phyloP scores from a whole-genome alignment of 92 coral and sea anemone genomes.

The Parazoanthus atlanticus region DNA sequence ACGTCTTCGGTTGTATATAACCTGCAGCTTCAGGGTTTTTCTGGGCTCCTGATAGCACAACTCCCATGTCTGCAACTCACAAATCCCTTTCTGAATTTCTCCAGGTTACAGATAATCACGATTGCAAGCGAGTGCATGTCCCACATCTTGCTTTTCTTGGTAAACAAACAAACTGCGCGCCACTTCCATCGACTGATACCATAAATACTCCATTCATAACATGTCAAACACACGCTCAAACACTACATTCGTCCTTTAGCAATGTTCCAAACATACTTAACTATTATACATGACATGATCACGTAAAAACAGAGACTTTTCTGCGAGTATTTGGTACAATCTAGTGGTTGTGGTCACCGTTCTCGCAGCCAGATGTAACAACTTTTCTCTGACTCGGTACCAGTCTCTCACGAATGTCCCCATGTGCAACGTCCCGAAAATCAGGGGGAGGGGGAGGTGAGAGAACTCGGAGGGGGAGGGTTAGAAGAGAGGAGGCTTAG shows the following conservation, averaged over 20 bases:
- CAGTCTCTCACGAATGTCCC: background rate
- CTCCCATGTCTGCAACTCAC: conserved; percentile 2
- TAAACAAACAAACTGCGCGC: conserved; percentile 1
- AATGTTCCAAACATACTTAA: background rate
- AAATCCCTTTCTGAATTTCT: background rate
- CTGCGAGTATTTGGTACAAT: background rate
- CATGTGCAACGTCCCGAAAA: no score
- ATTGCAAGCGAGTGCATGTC: background rate
- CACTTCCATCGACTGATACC: background rate
- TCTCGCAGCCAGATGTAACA: background rate
- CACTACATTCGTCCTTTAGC: background rate
- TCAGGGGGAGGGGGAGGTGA: no score
- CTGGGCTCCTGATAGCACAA: background rate
- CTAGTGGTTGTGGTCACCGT: no score
- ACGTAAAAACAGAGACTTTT: background rate
- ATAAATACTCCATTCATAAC: background rate
- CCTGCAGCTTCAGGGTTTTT: background rate
- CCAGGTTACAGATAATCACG: no score
- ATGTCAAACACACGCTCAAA: background rate
- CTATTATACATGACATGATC: background rate
- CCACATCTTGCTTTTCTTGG: background rate
- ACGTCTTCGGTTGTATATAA: background rate
- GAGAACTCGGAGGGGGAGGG: no score
- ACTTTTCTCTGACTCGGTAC: background rate
- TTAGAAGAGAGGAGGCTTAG: no score